Evolutionary conservation across 2,888 invertebrate species (phyloP), one percentile per base, ranked within the genome.

Genomic region (Rapana venosa): DNA sequence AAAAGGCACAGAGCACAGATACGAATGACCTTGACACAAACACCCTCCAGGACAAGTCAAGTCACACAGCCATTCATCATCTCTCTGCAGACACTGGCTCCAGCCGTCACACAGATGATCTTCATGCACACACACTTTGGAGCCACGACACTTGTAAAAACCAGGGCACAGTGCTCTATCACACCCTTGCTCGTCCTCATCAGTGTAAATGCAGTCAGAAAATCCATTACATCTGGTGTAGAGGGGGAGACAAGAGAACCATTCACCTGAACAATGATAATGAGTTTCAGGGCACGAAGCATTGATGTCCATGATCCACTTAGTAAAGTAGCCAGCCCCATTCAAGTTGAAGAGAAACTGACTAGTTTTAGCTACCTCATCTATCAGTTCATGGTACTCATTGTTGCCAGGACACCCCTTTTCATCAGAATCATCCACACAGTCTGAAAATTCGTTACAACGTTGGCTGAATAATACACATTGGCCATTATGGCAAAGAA

Each of bases 141-240:
- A 74, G 5, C n/a, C n/a, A 6, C 70, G 70, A 74, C 70, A 74
- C 26, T n/a, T 2, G 70, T 74, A 74, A 26, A 74, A 74, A n/a
- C n/a, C n/a, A 11, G 70, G n/a, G n/a, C 70, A 74, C n/a, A 26
- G 5, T 22, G n/a, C 20, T 22, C 6, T 8, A 6, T 81, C 81
- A 81, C 81, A 81, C 22, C n/a, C 47, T 47, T 81, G 36, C 20
- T 81, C 81, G 22, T 81, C 81, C 47, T 81, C 81, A 5, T 36
- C 36, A 15, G 22, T 32, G 26, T 81, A 22, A 22, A 22, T 22
- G 22, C 81, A 81, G 81, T 81, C 81, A 81, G 81, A 30, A 30
- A 81, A 81, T 26, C 81, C 81, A 26, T 81, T 81, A n/a, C 81
- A 81, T 36, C 81, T 36, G 13, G 81, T 81, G 81, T 81, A 81